Conservation (phyloP, 2,113 vertebrate genomes). For the Cairina moschata region DNA sequence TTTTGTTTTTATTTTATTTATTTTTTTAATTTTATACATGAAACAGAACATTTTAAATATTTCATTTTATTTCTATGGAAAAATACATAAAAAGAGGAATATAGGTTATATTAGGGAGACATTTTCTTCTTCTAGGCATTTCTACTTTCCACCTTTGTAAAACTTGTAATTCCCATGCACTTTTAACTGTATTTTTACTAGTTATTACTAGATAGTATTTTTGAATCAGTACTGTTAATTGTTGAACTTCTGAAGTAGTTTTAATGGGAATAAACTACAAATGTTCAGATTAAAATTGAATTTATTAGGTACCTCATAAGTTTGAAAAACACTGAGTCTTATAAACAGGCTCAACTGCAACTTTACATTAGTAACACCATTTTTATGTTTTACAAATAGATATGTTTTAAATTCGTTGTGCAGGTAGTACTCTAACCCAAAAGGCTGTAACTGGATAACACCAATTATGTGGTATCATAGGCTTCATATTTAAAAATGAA, state of each 20-base stretch:
- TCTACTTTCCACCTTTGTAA: not conserved
- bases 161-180: not conserved
- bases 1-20: not conserved
- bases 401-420: not conserved
- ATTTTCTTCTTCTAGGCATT: not conserved
- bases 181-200: not conserved
- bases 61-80: not conserved
- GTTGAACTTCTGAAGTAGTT: not conserved
- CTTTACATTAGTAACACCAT: not conserved
- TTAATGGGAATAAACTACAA: not conserved
- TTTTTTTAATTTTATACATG: not conserved
- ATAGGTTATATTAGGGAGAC: not conserved
- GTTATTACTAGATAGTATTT: not conserved
- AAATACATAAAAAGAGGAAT: not conserved
- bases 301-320: not conserved
- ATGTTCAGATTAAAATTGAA: not conserved
- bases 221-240: not conserved
- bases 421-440: not conserved
- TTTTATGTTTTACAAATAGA: not conserved
- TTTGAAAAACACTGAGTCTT: not conserved
- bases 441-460: not conserved
- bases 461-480: not conserved
- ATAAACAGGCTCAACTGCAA: not conserved
- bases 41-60: not conserved
- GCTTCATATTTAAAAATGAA: not conserved